phyloP scores from a whole-genome alignment of 2,888 invertebrate genomes.

The Doris montereyensis region DNA sequence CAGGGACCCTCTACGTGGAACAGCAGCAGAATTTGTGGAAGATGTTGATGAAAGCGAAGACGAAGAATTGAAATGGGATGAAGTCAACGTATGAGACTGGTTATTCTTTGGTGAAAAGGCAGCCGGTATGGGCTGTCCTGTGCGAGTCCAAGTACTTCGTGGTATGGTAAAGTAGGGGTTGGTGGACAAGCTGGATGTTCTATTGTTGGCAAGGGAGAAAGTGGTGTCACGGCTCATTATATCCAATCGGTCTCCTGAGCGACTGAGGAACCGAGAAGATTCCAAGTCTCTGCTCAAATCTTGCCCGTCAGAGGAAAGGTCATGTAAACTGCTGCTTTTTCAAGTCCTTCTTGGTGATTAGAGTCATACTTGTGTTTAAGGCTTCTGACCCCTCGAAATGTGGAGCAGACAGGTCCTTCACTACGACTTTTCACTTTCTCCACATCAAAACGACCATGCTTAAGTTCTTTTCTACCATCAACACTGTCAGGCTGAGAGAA shows the following conservation, averaged over 20 bases:
- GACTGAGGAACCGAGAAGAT: slow-evolving; percentile 59
- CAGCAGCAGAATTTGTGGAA: slow-evolving; percentile 32
- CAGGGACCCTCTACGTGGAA: slow-evolving; percentile 49
- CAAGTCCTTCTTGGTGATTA: slow-evolving; percentile 66
- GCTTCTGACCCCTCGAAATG: slow-evolving; percentile 68
- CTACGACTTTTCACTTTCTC: slow-evolving; percentile 49
- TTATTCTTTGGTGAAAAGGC: slow-evolving; percentile 42
- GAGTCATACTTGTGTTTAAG: slow-evolving; percentile 69
- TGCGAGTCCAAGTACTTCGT: slow-evolving; percentile 49
- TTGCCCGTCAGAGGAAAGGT: slow-evolving; percentile 56
- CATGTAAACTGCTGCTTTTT: slow-evolving; percentile 69
- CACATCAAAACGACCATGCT: slow-evolving; percentile 50
- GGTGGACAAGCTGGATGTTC: slow-evolving; percentile 46
- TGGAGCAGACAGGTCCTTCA: slow-evolving; percentile 53
- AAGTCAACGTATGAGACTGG: slow-evolving; percentile 31
- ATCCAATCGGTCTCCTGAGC: slow-evolving; percentile 64
- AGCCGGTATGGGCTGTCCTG: slow-evolving; percentile 39
- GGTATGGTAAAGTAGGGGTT: slow-evolving; percentile 57
- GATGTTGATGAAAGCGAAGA: slow-evolving; percentile 40
- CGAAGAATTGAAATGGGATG: neutral
- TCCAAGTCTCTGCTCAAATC: slow-evolving; percentile 49
- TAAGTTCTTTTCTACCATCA: slow-evolving; percentile 11
- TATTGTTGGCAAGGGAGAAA: slow-evolving; percentile 33
- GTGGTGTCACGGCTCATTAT: slow-evolving; percentile 32
- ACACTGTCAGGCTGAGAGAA: neutral